A percentile compares a stretch with the other conserved stretches of the same genome.
Conservation (phyloP, 2,113 vertebrate genomes). For the Ochotona princeps region DNA sequence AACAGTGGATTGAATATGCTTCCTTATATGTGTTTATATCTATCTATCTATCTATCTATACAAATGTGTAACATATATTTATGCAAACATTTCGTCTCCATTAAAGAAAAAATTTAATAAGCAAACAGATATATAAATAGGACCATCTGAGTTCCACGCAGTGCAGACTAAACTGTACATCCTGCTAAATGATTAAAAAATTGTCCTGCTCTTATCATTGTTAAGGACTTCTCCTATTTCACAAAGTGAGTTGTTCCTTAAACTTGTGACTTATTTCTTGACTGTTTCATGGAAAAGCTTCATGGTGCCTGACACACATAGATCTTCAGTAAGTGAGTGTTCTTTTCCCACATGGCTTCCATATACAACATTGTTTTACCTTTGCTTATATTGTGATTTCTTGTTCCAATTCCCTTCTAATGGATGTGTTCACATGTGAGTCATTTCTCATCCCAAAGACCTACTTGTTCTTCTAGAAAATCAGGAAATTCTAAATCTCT, state of each 20-base stretch:
- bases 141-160: background rate
- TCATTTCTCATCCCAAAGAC: background rate
- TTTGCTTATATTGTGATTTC: background rate
- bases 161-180: background rate
- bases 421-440: rapidly evolving
- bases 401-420: background rate
- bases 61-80: no score
- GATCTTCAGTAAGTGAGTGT: background rate
- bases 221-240: background rate
- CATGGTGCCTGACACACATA: background rate
- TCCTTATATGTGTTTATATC: background rate
- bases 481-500: background rate
- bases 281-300: background rate
- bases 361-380: background rate
- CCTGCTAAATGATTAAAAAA: background rate
- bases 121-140: no score
- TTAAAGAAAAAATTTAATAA: no score
- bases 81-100: no score
- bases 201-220: background rate
- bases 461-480: background rate
- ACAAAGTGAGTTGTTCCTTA: background rate
- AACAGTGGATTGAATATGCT: background rate
- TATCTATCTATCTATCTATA: background rate
- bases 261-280: background rate
- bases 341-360: background rate